Percentiles rank a stretch among this genome's conserved stretches.
Evolutionary conservation across 2,888 invertebrate genomes (phyloP).

Genomic region (Epistrophe eligans): DNA sequence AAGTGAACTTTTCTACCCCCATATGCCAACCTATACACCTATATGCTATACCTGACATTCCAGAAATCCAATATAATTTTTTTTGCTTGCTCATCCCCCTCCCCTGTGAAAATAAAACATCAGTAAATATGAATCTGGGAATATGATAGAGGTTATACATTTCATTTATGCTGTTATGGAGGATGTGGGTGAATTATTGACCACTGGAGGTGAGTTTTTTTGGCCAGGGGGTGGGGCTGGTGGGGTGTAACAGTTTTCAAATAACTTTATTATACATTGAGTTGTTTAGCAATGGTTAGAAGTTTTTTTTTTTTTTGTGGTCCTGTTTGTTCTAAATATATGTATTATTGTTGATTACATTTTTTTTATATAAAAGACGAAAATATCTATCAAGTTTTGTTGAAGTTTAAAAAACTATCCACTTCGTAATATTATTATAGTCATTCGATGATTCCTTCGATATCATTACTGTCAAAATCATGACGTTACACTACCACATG

Average conservation of each 20-base stretch:
- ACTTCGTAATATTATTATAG: slow-evolving; percentile 3
- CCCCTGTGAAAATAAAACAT: not conserved
- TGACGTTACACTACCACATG: slow-evolving; percentile 6
- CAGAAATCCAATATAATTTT: slow-evolving; percentile 61
- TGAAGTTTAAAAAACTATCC: slow-evolving; percentile 15
- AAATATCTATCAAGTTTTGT: not conserved
- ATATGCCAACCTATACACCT: not conserved
- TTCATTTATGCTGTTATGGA: not conserved
- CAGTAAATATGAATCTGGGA: slow-evolving; percentile 23
- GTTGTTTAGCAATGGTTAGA: not conserved
- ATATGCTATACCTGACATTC: slow-evolving; percentile 47
- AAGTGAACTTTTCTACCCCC: not conserved
- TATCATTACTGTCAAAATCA: slow-evolving; percentile 16
- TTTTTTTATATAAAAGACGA: not conserved
- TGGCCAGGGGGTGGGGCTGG: not conserved
- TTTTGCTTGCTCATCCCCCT: slow-evolving; percentile 22
- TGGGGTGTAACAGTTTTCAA: not conserved
- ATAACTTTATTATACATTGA: slow-evolving; percentile 27
- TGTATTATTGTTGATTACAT: not conserved
- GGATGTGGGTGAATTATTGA: not conserved
- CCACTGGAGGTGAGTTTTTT: not conserved
- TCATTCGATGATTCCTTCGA: not conserved
- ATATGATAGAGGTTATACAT: slow-evolving; percentile 9
- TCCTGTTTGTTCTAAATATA: not conserved
- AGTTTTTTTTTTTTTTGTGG: not conserved